Conservation (phyloP, 2,113 vertebrate genomes). For the cattle (Bos taurus) region DNA sequence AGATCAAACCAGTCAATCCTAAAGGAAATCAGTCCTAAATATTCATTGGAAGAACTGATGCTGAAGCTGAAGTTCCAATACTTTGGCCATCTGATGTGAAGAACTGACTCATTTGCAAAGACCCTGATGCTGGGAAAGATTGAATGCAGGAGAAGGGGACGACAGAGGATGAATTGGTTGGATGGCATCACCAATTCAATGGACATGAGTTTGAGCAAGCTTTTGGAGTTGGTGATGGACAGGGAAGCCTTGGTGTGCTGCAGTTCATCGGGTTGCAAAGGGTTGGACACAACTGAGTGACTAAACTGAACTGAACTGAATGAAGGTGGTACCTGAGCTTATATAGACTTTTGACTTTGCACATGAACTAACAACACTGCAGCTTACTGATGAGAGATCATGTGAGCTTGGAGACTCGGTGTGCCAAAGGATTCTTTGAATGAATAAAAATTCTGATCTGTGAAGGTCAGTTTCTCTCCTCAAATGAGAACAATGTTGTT, state of each 20-base stretch:
- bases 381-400: background rate
- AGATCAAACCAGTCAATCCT: background rate
- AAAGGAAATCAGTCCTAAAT: background rate
- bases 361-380: constrained; percentile 41
- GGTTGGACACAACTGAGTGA: background rate
- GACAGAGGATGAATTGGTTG: background rate
- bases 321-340: constrained; percentile 20
- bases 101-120: background rate
- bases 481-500: constrained; percentile 5
- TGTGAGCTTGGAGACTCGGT: constrained; percentile 13
- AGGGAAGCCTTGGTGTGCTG: background rate
- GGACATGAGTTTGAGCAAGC: background rate
- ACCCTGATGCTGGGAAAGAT: background rate
- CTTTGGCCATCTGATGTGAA: background rate
- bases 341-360: constrained; percentile 39
- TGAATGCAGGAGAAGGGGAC: background rate
- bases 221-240: background rate
- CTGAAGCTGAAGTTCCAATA: background rate
- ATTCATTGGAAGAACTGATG: background rate
- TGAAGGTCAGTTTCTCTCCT: constrained; percentile 64
- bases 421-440: constrained; percentile 32
- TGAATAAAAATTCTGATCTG: constrained; percentile 28
- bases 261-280: background rate
- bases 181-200: background rate
- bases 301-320: background rate